Base-by-base conservation (phyloP, 2,888 invertebrate genomes). In the Euphydryas editha region DNA sequence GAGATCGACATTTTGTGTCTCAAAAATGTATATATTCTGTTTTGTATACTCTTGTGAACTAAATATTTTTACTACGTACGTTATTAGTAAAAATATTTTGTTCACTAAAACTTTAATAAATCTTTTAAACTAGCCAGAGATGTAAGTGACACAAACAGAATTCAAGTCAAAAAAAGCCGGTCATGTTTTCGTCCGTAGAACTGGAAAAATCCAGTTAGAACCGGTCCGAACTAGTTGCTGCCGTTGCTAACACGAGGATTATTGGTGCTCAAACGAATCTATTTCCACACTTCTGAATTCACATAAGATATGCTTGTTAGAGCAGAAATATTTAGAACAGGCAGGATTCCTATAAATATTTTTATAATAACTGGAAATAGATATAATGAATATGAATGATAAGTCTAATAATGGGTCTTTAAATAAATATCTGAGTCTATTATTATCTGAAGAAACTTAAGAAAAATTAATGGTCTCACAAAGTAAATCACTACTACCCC, bases 151-250 rank as follows among this genome's bases (percentile, higher is more conserved):
- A 67, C 62, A 68, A 68, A 70, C 65, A 68, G 54, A 62, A 68
- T 60, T 60, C 51, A 59, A 67, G 66, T 65, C 67, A 67, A 66
- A 69, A 69, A 70, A 54, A 51, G 11, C 49, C 51, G 62, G 68
- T 63, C 69, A 70, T 70, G 70, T 72, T 73, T 63, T 70, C 69
- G 65, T 65, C 68, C 68, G 68, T 64, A 49, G 51, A 72, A 72
- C 72, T 65, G 67, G 62, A 70, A 71, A 73, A 73, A 72, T 73
- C 74, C 73, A 65, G 70, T 71, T 73, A 67, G 58, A 69, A 70
- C 69, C 70, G 62, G 72, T 72, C 65, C 67, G 66, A 73, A 74
- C 71, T 68, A 61, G 75, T 74, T 73, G 57, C 62, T 56, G 44
- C 69, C 69, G 68, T 59, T 67, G 63, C 67, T 69, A 72, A 71